phyloP scores from a whole-genome alignment of 2,888 invertebrate species.

The Coremacera marginata region DNA sequence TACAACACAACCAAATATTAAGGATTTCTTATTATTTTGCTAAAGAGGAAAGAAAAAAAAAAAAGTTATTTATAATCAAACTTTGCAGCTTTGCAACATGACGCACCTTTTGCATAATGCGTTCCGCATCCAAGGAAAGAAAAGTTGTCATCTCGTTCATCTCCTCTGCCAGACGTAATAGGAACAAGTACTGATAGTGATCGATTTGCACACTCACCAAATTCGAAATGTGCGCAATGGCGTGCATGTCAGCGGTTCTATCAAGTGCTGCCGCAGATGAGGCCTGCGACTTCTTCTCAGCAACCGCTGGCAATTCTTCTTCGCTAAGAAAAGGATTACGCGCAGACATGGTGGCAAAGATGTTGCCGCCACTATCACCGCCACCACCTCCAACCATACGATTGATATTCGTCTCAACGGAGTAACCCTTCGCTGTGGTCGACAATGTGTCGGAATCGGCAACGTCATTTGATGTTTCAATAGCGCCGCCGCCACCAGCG shows the following conservation, averaged over 20 bases:
- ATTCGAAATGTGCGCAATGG: conserved; percentile 85
- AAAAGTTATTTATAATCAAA: conserved; percentile 12
- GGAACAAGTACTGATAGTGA: conserved; percentile 92
- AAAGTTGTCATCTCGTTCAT: conserved; percentile 84
- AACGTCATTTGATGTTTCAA: conserved; percentile 37
- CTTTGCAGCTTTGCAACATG: too few species aligned
- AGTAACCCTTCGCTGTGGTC: conserved; percentile 53
- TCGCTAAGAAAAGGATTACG: conserved; percentile 65
- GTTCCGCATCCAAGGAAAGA: conserved; percentile 81
- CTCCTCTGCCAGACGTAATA: conserved; percentile 85
- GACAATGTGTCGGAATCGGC: conserved; percentile 50
- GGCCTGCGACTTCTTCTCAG: conserved; percentile 46
- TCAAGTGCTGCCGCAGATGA: conserved; percentile 57
- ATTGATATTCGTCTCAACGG: conserved; percentile 52
- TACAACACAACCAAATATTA: conserved; percentile 82
- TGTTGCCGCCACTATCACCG: conserved; percentile 51
- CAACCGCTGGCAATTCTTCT: conserved; percentile 54
- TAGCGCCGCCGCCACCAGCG: conserved; percentile 17
- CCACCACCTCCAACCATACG: conserved; percentile 51
- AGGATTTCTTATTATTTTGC: conserved; percentile 68
- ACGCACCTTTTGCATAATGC: conserved; percentile 76
- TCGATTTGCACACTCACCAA: conserved; percentile 91
- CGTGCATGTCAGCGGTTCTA: conserved; percentile 78
- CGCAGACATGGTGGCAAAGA: conserved; percentile 42
- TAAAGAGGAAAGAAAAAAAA: conserved; percentile 41